These are phyloP conservation scores for Amblyjoppa fuscipennis DNA, from an alignment of 2,888 invertebrate genomes.

Conservation along the genomic window DNA sequence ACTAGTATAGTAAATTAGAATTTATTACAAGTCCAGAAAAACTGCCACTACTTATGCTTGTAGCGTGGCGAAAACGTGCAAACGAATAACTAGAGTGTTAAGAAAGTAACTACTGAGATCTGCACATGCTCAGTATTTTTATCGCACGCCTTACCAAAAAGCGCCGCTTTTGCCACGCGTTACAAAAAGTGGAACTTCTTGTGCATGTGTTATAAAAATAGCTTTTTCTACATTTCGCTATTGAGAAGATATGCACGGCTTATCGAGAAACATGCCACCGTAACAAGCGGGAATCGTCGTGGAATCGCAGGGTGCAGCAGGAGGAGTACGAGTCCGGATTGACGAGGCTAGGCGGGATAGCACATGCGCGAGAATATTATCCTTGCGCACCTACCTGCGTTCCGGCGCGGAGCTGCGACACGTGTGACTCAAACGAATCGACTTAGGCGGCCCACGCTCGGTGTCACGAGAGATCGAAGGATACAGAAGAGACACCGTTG, in stretches of 20 bases:
- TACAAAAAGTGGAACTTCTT: too few relatives aligned
- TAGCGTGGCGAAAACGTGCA: too few relatives aligned
- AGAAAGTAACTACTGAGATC: too few relatives aligned
- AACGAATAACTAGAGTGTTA: too few relatives aligned
- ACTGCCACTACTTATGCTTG: too few relatives aligned
- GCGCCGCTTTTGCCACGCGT: too few relatives aligned
- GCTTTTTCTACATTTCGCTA: background rate
- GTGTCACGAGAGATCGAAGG: slow-evolving; percentile 46
- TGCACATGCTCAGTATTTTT: too few relatives aligned
- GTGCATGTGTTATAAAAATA: too few relatives aligned
- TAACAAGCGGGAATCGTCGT: slow-evolving; percentile 45
- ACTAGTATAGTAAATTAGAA: too few relatives aligned
- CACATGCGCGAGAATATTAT: slow-evolving; percentile 18
- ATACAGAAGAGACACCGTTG: slow-evolving; percentile 47
- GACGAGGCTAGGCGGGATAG: slow-evolving; percentile 9
- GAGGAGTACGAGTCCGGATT: background rate
- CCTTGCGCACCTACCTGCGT: background rate
- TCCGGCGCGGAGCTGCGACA: slow-evolving; percentile 22
- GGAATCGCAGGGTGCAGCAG: slow-evolving; percentile 7
- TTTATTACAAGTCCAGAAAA: too few relatives aligned
- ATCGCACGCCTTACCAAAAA: too few relatives aligned
- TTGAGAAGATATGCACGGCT: slow-evolving; percentile 51
- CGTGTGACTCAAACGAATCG: slow-evolving; percentile 53
- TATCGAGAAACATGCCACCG: slow-evolving; percentile 56
- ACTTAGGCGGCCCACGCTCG: slow-evolving; percentile 59